phyloP scores from a whole-genome alignment of 53 echinoderm and acorn worm species.

The Actinopyga echinites region DNA sequence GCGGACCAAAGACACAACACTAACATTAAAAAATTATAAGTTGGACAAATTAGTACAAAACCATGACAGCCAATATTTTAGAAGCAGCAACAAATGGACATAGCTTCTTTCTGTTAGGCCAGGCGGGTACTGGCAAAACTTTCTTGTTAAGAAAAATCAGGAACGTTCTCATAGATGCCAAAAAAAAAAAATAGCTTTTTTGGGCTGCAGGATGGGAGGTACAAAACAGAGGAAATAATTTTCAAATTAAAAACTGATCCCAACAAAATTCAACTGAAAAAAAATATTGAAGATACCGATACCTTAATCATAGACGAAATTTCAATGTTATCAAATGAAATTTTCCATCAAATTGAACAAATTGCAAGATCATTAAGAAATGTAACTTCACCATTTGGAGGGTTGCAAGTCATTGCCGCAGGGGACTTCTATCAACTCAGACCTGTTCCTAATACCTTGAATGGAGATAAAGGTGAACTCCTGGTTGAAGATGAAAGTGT shows the following conservation, averaged over 20 bases:
- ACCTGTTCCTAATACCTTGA: background rate
- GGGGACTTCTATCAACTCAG: background rate
- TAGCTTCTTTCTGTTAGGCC: background rate
- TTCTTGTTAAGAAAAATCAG: background rate
- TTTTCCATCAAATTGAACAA: background rate
- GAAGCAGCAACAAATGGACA: background rate
- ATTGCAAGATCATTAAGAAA: background rate
- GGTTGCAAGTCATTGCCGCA: background rate
- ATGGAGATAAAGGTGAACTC: background rate
- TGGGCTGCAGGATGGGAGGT: background rate
- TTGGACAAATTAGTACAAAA: too few species aligned
- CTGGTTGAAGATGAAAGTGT: conserved; percentile 13
- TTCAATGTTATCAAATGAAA: background rate
- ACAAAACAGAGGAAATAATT: background rate
- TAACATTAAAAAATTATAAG: too few species aligned
- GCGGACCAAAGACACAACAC: too few species aligned
- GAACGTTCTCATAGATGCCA: background rate
- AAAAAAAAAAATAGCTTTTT: background rate
- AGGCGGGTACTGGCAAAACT: conserved; percentile 9
- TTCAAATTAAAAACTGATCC: background rate
- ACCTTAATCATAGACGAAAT: background rate
- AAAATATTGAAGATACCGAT: background rate
- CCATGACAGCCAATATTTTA: background rate
- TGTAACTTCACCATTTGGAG: background rate
- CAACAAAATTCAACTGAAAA: background rate